phyloP scores from a whole-genome alignment of 2,888 invertebrate genomes.

The Tridacna gigas region DNA sequence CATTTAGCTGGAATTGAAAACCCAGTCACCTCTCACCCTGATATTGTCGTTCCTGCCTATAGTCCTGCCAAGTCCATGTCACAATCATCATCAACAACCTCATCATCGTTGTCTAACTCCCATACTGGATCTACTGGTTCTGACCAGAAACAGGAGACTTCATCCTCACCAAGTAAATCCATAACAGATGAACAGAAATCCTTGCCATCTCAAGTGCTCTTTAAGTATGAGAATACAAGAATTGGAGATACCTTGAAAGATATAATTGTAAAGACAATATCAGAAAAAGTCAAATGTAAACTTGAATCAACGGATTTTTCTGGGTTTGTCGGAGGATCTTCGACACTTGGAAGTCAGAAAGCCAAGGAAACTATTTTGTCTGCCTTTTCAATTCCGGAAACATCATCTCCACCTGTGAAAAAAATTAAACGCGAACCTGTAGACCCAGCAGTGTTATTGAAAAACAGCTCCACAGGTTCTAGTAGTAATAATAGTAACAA shows the following conservation, averaged over 20 bases:
- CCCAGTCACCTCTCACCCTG: conserved; percentile 1
- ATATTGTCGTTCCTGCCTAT: conserved; percentile 49
- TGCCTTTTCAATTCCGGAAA: conserved; percentile 61
- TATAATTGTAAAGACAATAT: conserved; percentile 96
- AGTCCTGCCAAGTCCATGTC: conserved; percentile 88
- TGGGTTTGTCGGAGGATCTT: conserved; percentile 44
- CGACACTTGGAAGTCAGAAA: conserved; percentile 48
- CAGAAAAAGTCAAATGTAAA: conserved; percentile 88
- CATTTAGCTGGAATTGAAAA: not conserved
- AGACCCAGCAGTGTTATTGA: conserved; percentile 1
- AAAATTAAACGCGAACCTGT: conserved; percentile 65
- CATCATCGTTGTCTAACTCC: not conserved
- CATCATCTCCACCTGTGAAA: conserved; percentile 65
- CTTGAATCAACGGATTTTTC: conserved; percentile 60
- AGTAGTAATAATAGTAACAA: conserved; percentile 15
- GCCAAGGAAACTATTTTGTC: conserved; percentile 58
- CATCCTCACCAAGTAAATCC: conserved; percentile 85
- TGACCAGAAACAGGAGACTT: conserved; percentile 29
- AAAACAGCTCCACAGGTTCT: not conserved
- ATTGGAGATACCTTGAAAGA: conserved; percentile 90
- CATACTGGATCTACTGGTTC: not conserved
- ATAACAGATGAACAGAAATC: conserved; percentile 95
- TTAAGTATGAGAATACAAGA: conserved; percentile 77
- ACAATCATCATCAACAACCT: conserved; percentile 29
- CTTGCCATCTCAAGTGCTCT: conserved; percentile 63